Conservation (phyloP, 1,140 invertebrate genomes). For the Delia radicum region DNA sequence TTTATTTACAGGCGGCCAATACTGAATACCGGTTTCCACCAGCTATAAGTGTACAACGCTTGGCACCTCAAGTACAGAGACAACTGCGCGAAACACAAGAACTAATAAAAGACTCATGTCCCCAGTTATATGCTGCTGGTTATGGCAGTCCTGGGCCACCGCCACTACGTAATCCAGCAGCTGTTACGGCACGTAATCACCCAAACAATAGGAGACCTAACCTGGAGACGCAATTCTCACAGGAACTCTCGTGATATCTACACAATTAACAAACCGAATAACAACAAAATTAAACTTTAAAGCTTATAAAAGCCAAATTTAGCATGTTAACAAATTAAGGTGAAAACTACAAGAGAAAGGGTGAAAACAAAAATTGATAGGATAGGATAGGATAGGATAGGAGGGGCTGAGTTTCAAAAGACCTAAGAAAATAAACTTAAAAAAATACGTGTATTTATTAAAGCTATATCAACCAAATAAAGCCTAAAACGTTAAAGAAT, state of each 20-base stretch:
- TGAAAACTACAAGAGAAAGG: not conserved
- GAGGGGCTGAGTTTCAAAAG: not conserved
- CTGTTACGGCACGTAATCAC: constrained; percentile 34
- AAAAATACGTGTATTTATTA: too few relatives aligned
- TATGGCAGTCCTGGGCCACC: constrained; percentile 52
- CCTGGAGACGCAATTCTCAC: constrained; percentile 56
- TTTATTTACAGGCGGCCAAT: constrained; percentile 35
- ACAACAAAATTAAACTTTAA: constrained; percentile 10
- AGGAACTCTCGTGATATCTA: constrained; percentile 57
- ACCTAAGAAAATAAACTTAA: too few relatives aligned
- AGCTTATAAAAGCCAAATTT: not conserved
- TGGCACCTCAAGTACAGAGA: constrained; percentile 54
- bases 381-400: too few relatives aligned
- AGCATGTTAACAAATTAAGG: not conserved
- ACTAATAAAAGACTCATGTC: constrained; percentile 56
- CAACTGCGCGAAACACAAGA: constrained; percentile 55
- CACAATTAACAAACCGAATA: constrained; percentile 44
- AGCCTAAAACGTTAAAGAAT: too few relatives aligned
- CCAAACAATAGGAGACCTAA: constrained; percentile 55
- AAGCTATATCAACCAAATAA: too few relatives aligned
- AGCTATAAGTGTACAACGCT: constrained; percentile 52
- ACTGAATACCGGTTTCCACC: constrained; percentile 54
- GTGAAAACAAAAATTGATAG: not conserved
- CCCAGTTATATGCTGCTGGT: constrained; percentile 51
- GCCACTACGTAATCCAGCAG: constrained; percentile 51